phyloP scores from a whole-genome alignment of 2,797 vertebrate species.

The Atherinosoma microstoma region DNA sequence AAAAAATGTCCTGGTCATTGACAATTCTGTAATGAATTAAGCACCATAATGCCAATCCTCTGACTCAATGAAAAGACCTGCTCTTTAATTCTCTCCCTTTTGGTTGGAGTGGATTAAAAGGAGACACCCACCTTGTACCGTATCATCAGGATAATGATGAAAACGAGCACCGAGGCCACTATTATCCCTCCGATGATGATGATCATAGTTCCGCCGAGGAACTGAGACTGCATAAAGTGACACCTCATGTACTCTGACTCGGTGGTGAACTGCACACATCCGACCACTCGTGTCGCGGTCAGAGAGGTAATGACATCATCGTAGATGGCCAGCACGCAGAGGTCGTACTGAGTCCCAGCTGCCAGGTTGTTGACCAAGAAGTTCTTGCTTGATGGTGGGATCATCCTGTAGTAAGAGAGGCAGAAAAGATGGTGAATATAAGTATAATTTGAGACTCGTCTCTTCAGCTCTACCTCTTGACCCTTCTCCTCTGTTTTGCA shows the following conservation, averaged over 20 bases:
- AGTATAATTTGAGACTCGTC: not conserved
- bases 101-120: conserved; percentile 8
- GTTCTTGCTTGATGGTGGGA: conserved; percentile 96
- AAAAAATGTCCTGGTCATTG: not conserved
- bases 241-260: conserved; percentile 97
- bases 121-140: conserved; percentile 90
- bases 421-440: not conserved
- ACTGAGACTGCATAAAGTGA: conserved; percentile 99
- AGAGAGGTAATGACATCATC: conserved; percentile 96
- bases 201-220: conserved; percentile 98
- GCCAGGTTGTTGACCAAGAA: conserved; percentile 98
- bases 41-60: conserved; percentile 1
- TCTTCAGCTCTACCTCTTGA: not conserved
- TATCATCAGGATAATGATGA: conserved; percentile 99
- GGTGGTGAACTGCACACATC: conserved; percentile 96
- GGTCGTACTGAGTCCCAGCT: conserved; percentile 92
- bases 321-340: conserved; percentile 97
- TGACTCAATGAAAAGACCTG: conserved; percentile 22
- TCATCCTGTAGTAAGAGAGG: conserved; percentile 87
- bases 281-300: conserved; percentile 95
- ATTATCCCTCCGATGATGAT: conserved; percentile 99
- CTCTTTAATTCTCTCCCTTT: conserved; percentile 3
- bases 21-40: not conserved
- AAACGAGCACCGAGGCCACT: conserved; percentile 95
- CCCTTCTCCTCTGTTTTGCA: not conserved